These are phyloP conservation scores for Anthrax anthrax DNA, from an alignment of 2,888 invertebrate species.

Conservation along the genomic window DNA sequence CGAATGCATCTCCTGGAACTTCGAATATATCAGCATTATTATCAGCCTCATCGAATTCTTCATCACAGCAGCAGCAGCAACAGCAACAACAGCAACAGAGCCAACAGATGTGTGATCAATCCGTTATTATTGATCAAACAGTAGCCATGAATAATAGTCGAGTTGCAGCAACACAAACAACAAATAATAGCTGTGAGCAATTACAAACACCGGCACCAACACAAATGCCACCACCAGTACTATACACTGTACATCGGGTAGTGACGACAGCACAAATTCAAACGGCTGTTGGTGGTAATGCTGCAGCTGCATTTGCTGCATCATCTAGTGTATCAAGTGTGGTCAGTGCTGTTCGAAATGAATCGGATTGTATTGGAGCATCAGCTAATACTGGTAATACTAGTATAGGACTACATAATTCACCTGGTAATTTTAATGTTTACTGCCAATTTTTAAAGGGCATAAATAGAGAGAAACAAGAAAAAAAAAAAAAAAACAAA, in stretches of 20 bases:
- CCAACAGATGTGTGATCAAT: constrained; percentile 6
- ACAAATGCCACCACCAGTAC: constrained; percentile 22
- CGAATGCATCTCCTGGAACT: constrained; percentile 14
- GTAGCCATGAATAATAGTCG: constrained; percentile 22
- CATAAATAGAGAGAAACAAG: no score
- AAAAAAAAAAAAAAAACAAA: not conserved
- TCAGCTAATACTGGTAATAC: constrained; percentile 15
- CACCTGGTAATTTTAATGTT: not conserved
- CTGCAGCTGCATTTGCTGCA: no score
- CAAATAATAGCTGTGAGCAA: constrained; percentile 17
- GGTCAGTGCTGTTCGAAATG: constrained; percentile 25
- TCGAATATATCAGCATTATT: constrained; percentile 16
- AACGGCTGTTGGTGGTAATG: constrained; percentile 27
- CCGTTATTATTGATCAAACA: constrained; percentile 17
- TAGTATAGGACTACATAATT: no score
- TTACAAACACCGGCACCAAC: constrained; percentile 2
- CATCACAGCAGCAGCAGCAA: constrained; percentile 7
- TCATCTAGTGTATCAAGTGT: constrained; percentile 34
- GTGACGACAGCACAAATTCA: constrained; percentile 34
- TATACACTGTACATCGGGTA: constrained; percentile 34
- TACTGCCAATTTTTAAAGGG: no score
- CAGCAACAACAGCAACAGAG: constrained; percentile 9
- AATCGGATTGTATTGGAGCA: constrained; percentile 23
- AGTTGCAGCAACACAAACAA: constrained; percentile 27
- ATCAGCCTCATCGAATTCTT: constrained; percentile 12